A percentile compares a stretch with the other conserved stretches of the same genome.
Conservation (phyloP, 2,113 vertebrate genomes). For the Chiloscyllium plagiosum region DNA sequence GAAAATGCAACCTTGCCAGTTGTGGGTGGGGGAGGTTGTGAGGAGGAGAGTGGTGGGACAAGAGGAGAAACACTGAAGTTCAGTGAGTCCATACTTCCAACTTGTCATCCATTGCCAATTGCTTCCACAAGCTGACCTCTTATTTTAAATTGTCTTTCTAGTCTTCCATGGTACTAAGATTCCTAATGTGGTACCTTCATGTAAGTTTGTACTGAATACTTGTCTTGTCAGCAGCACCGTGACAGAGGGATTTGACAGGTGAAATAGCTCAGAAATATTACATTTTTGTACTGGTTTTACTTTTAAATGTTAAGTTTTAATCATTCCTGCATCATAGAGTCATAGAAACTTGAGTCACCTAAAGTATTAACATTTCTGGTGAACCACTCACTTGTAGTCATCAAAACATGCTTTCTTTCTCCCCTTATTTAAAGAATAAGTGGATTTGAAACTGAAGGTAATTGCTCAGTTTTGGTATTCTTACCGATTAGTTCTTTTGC, state of each 20-base stretch:
- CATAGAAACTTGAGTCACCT: not conserved
- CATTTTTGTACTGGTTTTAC: not conserved
- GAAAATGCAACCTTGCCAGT: not conserved
- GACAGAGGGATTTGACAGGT: not conserved
- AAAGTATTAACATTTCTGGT: not conserved
- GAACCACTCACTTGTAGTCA: not conserved
- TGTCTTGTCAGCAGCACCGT: not conserved
- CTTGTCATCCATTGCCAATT: not conserved
- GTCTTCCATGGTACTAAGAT: not conserved
- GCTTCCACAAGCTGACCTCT: not conserved
- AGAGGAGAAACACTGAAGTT: not conserved
- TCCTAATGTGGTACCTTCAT: not conserved
- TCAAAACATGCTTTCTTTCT: not conserved
- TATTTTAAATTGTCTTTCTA: not conserved
- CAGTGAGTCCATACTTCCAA: not conserved
- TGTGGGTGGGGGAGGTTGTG: too few relatives aligned
- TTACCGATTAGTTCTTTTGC: not conserved
- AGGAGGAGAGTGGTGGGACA: not conserved
- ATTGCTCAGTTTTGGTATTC: not conserved
- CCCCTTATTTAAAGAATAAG: not conserved
- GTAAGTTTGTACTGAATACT: constrained; percentile 2
- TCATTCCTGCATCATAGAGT: not conserved
- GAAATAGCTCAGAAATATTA: not conserved
- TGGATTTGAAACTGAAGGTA: not conserved
- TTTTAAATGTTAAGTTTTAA: not conserved